A percentile compares a stretch with the other conserved stretches of the same genome.
Evolutionary conservation across 2,113 vertebrate species (phyloP).

Genomic region (Cyphomyrus plagiostoma): DNA sequence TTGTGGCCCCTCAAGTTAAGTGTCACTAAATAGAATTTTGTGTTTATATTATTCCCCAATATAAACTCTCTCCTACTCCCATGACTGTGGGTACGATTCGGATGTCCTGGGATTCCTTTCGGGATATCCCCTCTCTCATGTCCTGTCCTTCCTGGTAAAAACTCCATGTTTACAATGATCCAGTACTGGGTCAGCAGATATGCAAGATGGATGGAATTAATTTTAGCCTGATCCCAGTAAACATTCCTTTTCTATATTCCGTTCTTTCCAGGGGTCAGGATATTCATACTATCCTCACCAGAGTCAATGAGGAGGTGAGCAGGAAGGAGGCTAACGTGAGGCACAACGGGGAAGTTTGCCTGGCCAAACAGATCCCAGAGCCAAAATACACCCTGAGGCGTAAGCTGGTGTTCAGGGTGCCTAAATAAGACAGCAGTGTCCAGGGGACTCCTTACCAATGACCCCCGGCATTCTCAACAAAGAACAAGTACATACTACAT

Average conservation of each 20-base stretch:
- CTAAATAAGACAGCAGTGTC: not conserved
- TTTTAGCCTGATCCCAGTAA: not conserved
- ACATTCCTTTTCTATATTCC: not conserved
- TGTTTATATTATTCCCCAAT: not conserved
- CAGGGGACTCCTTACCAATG: not conserved
- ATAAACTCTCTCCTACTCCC: not conserved
- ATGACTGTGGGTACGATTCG: not conserved
- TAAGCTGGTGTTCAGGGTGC: conserved; percentile 59
- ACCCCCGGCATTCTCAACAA: not conserved
- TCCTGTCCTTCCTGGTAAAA: not conserved
- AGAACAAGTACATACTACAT: not conserved
- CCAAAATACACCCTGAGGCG: conserved; percentile 66
- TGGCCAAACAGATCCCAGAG: conserved; percentile 73
- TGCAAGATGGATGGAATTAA: not conserved
- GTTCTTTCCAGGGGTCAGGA: conserved; percentile 62
- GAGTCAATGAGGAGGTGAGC: conserved; percentile 72
- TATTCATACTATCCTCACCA: conserved; percentile 64
- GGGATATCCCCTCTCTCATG: not conserved
- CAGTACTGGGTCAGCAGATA: not conserved
- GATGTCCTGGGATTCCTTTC: not conserved
- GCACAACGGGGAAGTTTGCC: not conserved
- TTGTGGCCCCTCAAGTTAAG: not conserved
- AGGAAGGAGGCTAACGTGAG: conserved; percentile 29
- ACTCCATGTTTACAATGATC: not conserved
- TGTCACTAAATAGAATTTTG: not conserved